Evolutionary conservation across 2,888 invertebrate genomes (phyloP).

Genomic region (Oscheius sp.): DNA sequence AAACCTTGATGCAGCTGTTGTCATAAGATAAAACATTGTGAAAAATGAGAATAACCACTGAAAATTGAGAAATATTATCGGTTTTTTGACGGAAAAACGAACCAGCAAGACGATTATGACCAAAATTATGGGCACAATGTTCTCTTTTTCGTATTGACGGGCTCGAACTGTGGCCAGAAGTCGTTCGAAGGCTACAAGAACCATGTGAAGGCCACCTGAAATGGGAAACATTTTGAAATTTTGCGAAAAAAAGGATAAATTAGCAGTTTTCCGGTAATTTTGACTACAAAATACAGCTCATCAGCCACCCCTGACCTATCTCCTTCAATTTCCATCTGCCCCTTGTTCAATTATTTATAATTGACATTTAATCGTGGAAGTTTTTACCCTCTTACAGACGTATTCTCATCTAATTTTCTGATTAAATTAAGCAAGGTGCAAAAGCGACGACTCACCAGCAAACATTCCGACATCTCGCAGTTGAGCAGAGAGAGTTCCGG

Average conservation of each 20-base stretch:
- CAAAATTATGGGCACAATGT: background rate
- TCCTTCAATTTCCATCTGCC: background rate
- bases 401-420: background rate
- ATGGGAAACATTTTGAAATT: background rate
- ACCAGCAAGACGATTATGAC: slow-evolving; percentile 16
- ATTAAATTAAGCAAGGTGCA: background rate
- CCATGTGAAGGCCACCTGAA: slow-evolving; percentile 38
- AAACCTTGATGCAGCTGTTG: slow-evolving; percentile 13
- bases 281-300: background rate
- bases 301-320: background rate
- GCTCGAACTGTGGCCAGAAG: slow-evolving; percentile 34
- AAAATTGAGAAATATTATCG: background rate
- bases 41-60: slow-evolving; percentile 32
- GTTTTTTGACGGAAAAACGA: background rate
- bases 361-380: no score
- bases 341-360: background rate
- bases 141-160: slow-evolving; percentile 23
- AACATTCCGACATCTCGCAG: slow-evolving; percentile 33
- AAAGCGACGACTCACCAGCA: slow-evolving; percentile 22
- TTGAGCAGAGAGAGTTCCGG: background rate
- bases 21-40: slow-evolving; percentile 1
- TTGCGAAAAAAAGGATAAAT: no score
- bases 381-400: background rate
- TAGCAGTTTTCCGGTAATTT: no score
- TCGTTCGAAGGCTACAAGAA: slow-evolving; percentile 33